Evolutionary conservation across 1,140 invertebrate species (phyloP), one percentile per base, ranked within the genome.

Genomic region (Drosophila obscura): DNA sequence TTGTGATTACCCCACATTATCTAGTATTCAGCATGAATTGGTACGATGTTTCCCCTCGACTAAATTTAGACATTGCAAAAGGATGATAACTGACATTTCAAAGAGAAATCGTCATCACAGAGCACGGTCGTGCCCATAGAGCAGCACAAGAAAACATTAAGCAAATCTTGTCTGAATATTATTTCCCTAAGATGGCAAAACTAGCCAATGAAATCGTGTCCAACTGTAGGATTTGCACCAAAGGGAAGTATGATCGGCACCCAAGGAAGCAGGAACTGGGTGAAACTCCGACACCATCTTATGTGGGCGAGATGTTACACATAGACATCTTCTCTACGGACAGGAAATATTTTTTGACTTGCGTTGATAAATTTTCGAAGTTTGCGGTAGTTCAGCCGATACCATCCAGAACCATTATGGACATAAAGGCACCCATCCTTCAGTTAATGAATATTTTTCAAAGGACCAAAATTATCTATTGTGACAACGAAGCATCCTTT

Each of bases 321-420:
- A 61, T 72, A 6, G 48, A 74, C 31, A 61, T 75, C 39, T 69
- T 46, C 41, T 61, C 46, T 0, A 71, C 66, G 0, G 46, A 57
- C n/a, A 46, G 59, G 48, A 65, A 61, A 50, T 15, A 53, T 11
- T 77, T 74, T 9, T 24, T 68, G 11, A 73, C 57, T 2, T 73
- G 26, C 35, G 26, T 73, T 1, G 63, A 77, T 19, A 53, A 72
- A 59, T 50, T 76, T 50, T 77, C 24, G 1, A 78, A 76, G 52
- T 63, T 66, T 5, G 43, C 62, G 5, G 53, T 75, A 35, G 51
- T 75, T 0, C 68, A 66, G 26, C 61, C 68, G 7, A 59, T 68
- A 48, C 16, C 44, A 15, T 74, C 58, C 5, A 52, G 74, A 11
- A 51, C 59, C 22, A 68, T 64, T 49, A 22, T 48, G 7, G 56